These are phyloP conservation scores for Morone chrysops DNA, from an alignment of 2,113 vertebrate species.

Conservation along the genomic window DNA sequence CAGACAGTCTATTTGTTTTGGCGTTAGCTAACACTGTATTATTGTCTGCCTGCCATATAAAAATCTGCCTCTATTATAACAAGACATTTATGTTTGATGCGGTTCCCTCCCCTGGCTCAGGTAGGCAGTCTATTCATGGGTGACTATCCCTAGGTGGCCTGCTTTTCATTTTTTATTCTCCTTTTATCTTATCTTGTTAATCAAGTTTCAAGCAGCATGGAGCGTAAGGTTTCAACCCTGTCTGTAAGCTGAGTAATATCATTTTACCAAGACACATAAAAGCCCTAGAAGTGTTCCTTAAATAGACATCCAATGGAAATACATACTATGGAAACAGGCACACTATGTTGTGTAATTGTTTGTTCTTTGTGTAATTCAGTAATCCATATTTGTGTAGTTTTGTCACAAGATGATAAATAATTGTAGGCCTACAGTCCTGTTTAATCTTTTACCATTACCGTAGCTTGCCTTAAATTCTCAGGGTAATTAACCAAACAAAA, in stretches of 20 bases:
- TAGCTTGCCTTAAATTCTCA: slow-evolving; percentile 1
- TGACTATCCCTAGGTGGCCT: slow-evolving; percentile 28
- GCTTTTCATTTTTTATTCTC: slow-evolving; percentile 53
- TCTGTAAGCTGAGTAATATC: slow-evolving; percentile 64
- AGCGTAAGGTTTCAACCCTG: slow-evolving; percentile 61
- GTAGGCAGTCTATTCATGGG: slow-evolving; percentile 54
- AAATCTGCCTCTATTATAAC: slow-evolving; percentile 44
- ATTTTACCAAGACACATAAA: slow-evolving; percentile 62
- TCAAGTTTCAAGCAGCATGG: slow-evolving; percentile 51
- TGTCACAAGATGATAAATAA: background rate
- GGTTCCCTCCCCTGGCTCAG: slow-evolving; percentile 46
- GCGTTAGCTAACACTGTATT: slow-evolving; percentile 13
- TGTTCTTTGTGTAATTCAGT: slow-evolving; percentile 17
- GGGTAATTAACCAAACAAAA: slow-evolving; percentile 3
- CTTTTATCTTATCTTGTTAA: slow-evolving; percentile 56
- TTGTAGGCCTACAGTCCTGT: background rate
- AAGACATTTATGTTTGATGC: slow-evolving; percentile 57
- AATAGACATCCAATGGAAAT: slow-evolving; percentile 50
- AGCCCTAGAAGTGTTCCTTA: slow-evolving; percentile 41
- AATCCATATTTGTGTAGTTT: slow-evolving; percentile 21
- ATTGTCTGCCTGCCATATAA: slow-evolving; percentile 59
- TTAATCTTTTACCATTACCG: background rate
- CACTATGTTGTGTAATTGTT: slow-evolving; percentile 20
- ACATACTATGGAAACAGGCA: background rate
- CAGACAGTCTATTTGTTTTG: slow-evolving; percentile 64